These are phyloP conservation scores for Cryptus armator DNA, from an alignment of 2,888 invertebrate genomes.

Conservation along the genomic window DNA sequence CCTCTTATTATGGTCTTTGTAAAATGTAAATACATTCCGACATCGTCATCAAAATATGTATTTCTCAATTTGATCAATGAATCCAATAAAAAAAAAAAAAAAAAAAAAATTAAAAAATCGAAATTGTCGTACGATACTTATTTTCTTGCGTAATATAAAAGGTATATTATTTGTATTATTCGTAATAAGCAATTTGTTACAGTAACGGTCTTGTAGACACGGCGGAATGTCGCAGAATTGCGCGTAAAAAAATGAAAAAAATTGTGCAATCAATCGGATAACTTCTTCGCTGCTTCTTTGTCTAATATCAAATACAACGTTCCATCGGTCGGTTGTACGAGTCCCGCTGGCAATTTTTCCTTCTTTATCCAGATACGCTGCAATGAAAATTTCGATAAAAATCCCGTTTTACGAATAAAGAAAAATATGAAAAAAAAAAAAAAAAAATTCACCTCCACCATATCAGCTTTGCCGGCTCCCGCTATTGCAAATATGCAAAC, in stretches of 20 bases:
- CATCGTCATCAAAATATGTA: slow-evolving; percentile 59
- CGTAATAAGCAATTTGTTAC: slow-evolving; percentile 13
- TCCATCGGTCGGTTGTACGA: slow-evolving; percentile 90
- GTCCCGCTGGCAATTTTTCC: slow-evolving; percentile 92
- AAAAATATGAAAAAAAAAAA: slow-evolving; percentile 1
- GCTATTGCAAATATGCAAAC: slow-evolving; percentile 94
- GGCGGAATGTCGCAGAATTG: slow-evolving; percentile 31
- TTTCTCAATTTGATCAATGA: slow-evolving; percentile 59
- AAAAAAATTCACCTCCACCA: slow-evolving; percentile 89
- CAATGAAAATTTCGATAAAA: slow-evolving; percentile 78
- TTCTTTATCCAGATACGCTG: slow-evolving; percentile 92
- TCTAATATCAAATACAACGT: slow-evolving; percentile 87
- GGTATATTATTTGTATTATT: slow-evolving; percentile 15
- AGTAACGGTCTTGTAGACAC: neutral
- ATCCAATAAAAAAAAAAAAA: slow-evolving; percentile 47
- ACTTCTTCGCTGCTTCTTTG: slow-evolving; percentile 77
- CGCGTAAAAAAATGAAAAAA: slow-evolving; percentile 6
- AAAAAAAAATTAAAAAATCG: slow-evolving; percentile 19
- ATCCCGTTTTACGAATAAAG: neutral
- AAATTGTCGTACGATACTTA: neutral
- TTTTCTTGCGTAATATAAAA: slow-evolving; percentile 12
- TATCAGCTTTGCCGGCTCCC: slow-evolving; percentile 95
- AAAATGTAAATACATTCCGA: slow-evolving; percentile 64
- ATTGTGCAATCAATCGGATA: slow-evolving; percentile 54
- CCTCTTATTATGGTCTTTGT: slow-evolving; percentile 48